Evolutionary conservation across 2,113 vertebrate species (phyloP).

Genomic region (Erpornis zantholeuca): DNA sequence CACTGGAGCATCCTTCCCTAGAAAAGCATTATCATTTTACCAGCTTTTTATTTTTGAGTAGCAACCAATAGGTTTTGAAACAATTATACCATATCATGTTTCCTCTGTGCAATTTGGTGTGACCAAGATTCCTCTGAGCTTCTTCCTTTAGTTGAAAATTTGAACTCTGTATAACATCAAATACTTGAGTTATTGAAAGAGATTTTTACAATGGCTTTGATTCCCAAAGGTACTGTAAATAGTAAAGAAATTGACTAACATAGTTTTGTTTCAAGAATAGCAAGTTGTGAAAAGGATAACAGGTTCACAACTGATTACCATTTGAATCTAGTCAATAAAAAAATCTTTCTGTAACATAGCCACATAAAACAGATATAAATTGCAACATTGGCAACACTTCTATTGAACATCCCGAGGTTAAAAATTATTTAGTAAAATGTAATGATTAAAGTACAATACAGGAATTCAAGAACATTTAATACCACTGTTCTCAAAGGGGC

Average conservation of each 20-base stretch:
- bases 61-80: neutral
- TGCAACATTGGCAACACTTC: neutral
- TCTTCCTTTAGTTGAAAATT: neutral
- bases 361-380: neutral
- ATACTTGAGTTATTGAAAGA: neutral
- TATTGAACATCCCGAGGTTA: conserved; percentile 2
- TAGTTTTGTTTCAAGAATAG: neutral
- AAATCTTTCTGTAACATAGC: neutral
- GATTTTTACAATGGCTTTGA: neutral
- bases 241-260: neutral
- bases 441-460: conserved; percentile 30
- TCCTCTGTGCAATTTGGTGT: neutral
- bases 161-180: neutral
- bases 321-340: conserved; percentile 8
- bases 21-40: neutral
- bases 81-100: neutral
- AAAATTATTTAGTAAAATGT: conserved; percentile 51
- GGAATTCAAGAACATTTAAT: conserved; percentile 56
- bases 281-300: neutral
- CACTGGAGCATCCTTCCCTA: neutral
- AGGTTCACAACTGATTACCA: neutral
- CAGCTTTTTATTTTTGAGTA: neutral
- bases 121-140: neutral
- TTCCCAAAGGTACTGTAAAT: conserved; percentile 13
- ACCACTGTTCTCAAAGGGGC: conserved; percentile 45